These are phyloP conservation scores for Mnemiopsis leidyi DNA, from an alignment of 37 sponge, comb jelly and placozoan genomes.

Conservation along the genomic window DNA sequence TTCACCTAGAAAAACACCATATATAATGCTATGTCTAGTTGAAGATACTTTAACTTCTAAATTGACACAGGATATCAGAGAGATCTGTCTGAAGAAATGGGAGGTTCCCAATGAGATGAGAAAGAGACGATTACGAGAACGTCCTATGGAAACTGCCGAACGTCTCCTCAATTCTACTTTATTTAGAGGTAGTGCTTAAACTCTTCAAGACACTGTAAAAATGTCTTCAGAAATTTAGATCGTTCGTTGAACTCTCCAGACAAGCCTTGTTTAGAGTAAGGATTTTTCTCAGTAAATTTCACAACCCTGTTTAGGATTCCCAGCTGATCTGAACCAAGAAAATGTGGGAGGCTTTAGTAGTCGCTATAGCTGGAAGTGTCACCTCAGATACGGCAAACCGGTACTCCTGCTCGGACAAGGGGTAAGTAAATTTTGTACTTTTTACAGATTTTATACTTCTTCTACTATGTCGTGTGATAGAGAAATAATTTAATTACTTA, in stretches of 20 bases:
- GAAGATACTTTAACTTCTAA: no score
- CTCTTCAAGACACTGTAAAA: no score
- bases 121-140: background rate
- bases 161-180: slow-evolving; percentile 50
- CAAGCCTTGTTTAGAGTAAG: no score
- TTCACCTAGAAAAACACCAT: no score
- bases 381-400: slow-evolving; percentile 77
- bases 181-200: slow-evolving; percentile 27
- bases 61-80: slow-evolving; percentile 24
- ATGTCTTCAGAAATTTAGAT: no score
- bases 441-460: no score
- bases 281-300: no score
- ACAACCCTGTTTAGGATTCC: background rate
- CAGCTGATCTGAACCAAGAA: slow-evolving; percentile 20
- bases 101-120: slow-evolving; percentile 55
- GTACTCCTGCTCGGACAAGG: slow-evolving; percentile 80
- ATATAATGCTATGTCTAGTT: no score
- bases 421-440: no score
- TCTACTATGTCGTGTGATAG: no score
- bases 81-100: slow-evolving; percentile 58
- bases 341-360: slow-evolving; percentile 68
- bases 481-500: no score
- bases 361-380: slow-evolving; percentile 85
- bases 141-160: slow-evolving; percentile 51
- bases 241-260: no score